phyloP scores from a whole-genome alignment of 2,797 vertebrate species.

The Liparis tanakae region DNA sequence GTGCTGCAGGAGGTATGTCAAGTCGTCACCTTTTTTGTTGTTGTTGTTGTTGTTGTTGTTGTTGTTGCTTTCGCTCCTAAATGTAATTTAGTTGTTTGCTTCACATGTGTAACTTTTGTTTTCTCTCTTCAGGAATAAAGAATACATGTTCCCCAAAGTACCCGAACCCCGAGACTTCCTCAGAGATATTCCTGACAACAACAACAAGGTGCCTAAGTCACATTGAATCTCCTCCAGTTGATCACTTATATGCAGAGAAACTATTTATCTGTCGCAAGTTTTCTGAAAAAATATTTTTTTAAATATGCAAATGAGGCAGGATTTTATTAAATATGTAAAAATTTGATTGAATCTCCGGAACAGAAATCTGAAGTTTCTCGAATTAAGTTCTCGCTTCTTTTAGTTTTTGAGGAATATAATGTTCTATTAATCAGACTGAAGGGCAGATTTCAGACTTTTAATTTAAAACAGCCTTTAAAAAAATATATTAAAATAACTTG shows the following conservation, averaged over 20 bases:
- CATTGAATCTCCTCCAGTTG: not conserved
- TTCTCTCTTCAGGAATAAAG: slow-evolving; percentile 58
- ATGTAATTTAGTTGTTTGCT: not conserved
- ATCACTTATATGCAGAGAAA: too few relatives aligned
- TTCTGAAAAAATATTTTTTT: too few relatives aligned
- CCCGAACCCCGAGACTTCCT: slow-evolving; percentile 64
- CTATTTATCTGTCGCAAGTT: not conserved
- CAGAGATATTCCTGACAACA: slow-evolving; percentile 57
- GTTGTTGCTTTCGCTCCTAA: rapidly evolving
- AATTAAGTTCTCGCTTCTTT: not conserved
- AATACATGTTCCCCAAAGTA: slow-evolving; percentile 57
- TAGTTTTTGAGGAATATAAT: not conserved
- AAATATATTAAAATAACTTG: too few relatives aligned
- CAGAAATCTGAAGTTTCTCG: not conserved
- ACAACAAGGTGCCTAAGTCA: slow-evolving; percentile 53
- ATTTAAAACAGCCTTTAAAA: too few relatives aligned
- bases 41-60: rapidly evolving
- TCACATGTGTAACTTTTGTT: slow-evolving; percentile 14
- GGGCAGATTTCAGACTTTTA: too few relatives aligned
- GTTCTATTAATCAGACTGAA: not conserved
- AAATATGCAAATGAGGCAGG: not conserved
- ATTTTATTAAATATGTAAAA: not conserved
- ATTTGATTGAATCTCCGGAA: not conserved
- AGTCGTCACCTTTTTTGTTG: not conserved
- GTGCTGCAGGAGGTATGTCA: slow-evolving; percentile 58